Conservation (phyloP, 2,888 invertebrate genomes). For the Aphidius colemani region DNA sequence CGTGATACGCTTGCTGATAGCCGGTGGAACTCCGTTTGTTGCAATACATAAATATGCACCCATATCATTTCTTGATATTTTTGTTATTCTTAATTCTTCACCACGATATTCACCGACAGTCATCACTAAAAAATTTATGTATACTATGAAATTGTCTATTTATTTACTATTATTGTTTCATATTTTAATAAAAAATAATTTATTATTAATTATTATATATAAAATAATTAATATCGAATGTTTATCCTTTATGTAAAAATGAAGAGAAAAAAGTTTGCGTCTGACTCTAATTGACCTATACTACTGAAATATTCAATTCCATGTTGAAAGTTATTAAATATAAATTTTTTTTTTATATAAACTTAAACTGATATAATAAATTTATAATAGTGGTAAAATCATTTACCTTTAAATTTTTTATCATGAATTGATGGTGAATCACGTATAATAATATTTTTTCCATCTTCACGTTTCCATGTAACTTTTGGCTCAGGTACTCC, state of each 20-base stretch:
- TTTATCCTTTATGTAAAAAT: too few relatives aligned
- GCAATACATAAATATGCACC: slow-evolving; percentile 90
- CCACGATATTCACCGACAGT: slow-evolving; percentile 69
- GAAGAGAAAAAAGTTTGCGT: too few relatives aligned
- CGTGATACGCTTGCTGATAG: slow-evolving; percentile 85
- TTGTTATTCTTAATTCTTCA: slow-evolving; percentile 75
- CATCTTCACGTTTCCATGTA: slow-evolving; percentile 84
- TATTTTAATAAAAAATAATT: too few relatives aligned
- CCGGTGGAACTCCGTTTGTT: slow-evolving; percentile 84
- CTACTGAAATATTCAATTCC: too few relatives aligned
- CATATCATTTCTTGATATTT: slow-evolving; percentile 87
- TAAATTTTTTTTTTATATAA: too few relatives aligned
- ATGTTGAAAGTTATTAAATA: too few relatives aligned
- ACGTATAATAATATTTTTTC: slow-evolving; percentile 77
- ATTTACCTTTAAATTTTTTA: slow-evolving; percentile 49
- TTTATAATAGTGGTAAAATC: too few relatives aligned
- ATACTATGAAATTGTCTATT: background rate
- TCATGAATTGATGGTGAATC: slow-evolving; percentile 60
- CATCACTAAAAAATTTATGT: slow-evolving; percentile 62
- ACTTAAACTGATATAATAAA: too few relatives aligned
- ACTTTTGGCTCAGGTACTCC: slow-evolving; percentile 82
- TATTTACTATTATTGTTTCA: background rate
- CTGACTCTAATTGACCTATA: too few relatives aligned
- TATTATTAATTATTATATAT: too few relatives aligned
- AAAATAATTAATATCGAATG: too few relatives aligned